Percentiles rank a stretch among this genome's conserved stretches.
These are phyloP conservation scores for Catostylus mosaicus DNA, from an alignment of 30 jellyfish, hydroid and myxozoan genomes.

Conservation along the genomic window DNA sequence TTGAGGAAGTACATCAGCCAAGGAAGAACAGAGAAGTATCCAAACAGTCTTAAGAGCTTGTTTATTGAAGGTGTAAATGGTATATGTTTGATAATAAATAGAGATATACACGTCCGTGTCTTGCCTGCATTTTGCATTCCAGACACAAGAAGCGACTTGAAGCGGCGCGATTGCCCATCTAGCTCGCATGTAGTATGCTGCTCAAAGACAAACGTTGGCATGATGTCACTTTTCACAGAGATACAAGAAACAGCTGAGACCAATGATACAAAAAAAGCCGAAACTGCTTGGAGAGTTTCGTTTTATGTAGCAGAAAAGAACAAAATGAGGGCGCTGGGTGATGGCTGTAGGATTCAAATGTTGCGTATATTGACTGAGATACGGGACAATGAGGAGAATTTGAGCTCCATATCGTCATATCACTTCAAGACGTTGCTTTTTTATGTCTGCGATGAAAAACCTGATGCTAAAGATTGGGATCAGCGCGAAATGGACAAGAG, in stretches of 20 bases:
- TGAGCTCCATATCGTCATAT: constrained; percentile 66
- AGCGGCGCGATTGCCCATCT: constrained; percentile 76
- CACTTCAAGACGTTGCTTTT: constrained; percentile 76
- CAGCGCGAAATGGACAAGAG: constrained; percentile 32
- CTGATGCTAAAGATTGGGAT: constrained; percentile 63
- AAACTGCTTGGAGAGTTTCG: constrained; percentile 69
- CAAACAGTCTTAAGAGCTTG: constrained; percentile 55
- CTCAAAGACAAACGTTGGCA: constrained; percentile 24
- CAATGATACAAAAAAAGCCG: constrained; percentile 20
- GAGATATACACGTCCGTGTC: constrained; percentile 62
- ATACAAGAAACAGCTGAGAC: not conserved
- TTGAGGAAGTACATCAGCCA: constrained; percentile 73
- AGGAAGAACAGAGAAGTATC: constrained; percentile 71
- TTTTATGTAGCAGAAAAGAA: constrained; percentile 84
- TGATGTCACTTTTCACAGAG: not conserved
- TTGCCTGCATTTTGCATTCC: constrained; percentile 85
- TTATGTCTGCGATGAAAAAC: constrained; percentile 52
- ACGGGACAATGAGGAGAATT: constrained; percentile 68
- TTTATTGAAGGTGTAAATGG: constrained; percentile 68
- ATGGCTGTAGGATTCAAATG: constrained; percentile 75
- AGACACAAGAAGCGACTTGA: constrained; percentile 66
- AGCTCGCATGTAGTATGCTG: constrained; percentile 79
- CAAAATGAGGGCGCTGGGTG: constrained; percentile 71
- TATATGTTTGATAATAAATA: constrained; percentile 52
- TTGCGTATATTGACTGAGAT: constrained; percentile 79